A percentile compares a stretch with the other conserved stretches of the same genome.
These are phyloP conservation scores for Dryobotodes eremita DNA, from an alignment of 2,888 invertebrate genomes.

Conservation along the genomic window DNA sequence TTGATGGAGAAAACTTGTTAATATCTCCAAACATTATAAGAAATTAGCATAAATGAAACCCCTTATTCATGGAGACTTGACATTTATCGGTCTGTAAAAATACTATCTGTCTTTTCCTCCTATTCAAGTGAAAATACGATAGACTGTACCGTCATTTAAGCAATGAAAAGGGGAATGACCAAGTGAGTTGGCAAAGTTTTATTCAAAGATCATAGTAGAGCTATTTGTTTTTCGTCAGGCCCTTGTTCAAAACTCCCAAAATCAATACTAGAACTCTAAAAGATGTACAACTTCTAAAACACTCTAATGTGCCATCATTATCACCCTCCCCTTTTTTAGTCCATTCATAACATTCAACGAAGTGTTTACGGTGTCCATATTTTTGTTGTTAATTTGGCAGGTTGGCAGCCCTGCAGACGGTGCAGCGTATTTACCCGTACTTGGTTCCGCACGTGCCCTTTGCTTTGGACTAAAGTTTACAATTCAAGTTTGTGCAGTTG, in stretches of 20 bases:
- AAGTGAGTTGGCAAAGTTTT: neutral
- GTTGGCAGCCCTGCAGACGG: constrained; percentile 60
- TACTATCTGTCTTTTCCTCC: constrained; percentile 2
- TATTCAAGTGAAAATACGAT: constrained; percentile 13
- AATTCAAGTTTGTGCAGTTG: constrained; percentile 74
- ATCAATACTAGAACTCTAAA: constrained; percentile 24
- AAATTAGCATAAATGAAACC: neutral
- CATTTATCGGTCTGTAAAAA: constrained; percentile 26
- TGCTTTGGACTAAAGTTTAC: constrained; percentile 69
- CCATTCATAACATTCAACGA: constrained; percentile 36
- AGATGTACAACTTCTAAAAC: constrained; percentile 21
- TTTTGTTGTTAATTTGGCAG: constrained; percentile 52
- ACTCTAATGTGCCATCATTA: constrained; percentile 54
- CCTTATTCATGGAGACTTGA: constrained; percentile 8
- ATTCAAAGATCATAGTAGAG: neutral
- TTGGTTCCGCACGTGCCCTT: constrained; percentile 68
- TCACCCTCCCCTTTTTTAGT: constrained; percentile 35
- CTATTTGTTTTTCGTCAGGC: neutral
- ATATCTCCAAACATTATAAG: neutral
- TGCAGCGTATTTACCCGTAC: constrained; percentile 69
- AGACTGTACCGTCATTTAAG: neutral
- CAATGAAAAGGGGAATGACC: neutral
- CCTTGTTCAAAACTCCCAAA: neutral
- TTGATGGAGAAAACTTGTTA: neutral
- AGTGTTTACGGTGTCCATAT: constrained; percentile 49